Percentiles rank a stretch among this genome's conserved stretches.
Conservation (phyloP, 2,888 invertebrate species). For the Schrankia costaestrigalis region DNA sequence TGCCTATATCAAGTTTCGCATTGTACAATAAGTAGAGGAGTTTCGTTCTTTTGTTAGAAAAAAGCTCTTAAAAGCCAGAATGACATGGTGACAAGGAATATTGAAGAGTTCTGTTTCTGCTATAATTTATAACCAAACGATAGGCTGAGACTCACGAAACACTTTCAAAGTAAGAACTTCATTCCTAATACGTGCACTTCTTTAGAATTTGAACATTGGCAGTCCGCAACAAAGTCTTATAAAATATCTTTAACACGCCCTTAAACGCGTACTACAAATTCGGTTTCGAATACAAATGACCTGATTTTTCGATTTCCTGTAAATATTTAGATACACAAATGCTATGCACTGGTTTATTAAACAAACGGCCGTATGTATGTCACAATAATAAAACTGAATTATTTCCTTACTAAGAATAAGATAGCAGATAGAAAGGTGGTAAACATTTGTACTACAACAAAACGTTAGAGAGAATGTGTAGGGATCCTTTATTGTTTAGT, state of each 20-base stretch:
- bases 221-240: conserved; percentile 24
- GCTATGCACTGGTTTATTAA: conserved; percentile 32
- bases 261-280: conserved; percentile 28
- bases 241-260: conserved; percentile 31
- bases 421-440: conserved; percentile 17
- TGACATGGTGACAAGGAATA: too few relatives aligned
- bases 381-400: conserved; percentile 28
- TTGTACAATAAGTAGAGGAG: too few relatives aligned
- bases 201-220: conserved; percentile 18
- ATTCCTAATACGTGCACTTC: conserved; percentile 15
- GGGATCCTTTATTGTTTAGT: conserved; percentile 16
- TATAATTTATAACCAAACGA: too few relatives aligned
- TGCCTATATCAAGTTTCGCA: too few relatives aligned
- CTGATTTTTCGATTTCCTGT: conserved; percentile 34
- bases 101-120: too few relatives aligned
- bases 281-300: conserved; percentile 47
- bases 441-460: conserved; percentile 12
- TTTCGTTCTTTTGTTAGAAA: too few relatives aligned
- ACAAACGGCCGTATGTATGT: conserved; percentile 26
- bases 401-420: conserved; percentile 19
- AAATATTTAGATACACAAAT: conserved; percentile 24
- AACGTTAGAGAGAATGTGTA: conserved; percentile 23
- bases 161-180: conserved; percentile 3
- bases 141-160: not conserved
- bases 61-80: too few relatives aligned